Base-by-base conservation (phyloP, 2,113 vertebrate genomes). In the Pandion haliaetus region DNA sequence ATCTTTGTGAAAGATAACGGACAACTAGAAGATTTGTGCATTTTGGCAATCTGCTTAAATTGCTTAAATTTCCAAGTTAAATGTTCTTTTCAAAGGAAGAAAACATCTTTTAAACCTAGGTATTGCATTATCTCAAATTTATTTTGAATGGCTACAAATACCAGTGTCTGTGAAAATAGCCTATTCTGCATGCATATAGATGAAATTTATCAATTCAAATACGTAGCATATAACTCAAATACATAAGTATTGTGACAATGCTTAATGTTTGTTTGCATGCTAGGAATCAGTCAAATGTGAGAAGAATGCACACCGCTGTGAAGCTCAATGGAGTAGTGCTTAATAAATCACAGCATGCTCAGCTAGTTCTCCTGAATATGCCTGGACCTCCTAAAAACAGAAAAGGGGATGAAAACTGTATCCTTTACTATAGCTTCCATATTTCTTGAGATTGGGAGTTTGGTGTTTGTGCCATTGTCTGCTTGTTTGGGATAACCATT, bases 321-420 rank as follows among this genome's bases (percentile, higher is more conserved):
- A 99, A 99, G 97, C 99, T 99, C 73, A 99, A 99, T 0, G 99
- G 99, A 36, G 98, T 99, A 19, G 98, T 99, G 71, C 98, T 99
- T 73, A 99, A 98, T 97, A 99, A 98, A 96, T 99, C 99, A 11
- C 99, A 99, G 92, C 98, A 98, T 3, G 99, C 99, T 21, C 99
- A 99, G 44, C 98, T 99, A 74, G 99, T 99, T 55, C 98, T 99
- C 66, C 98, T 99, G 82, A 99, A 99, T 97, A 99, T 99, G 99
- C 99, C 99, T 0, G 99, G 99, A 54, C 99, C 99, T 4, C 99
- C 99, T 1, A 98, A 71, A 91, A 99, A 98, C 98, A 97, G 98
- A 74, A 99, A 99, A 79, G 99, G 99, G 1, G 99, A 99, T 7
- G 99, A 99, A 97, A 99, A 99, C 97, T 99, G 99, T 99, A 99